Evolutionary conservation across 2,797 vertebrate species (phyloP).

Genomic region (Loriculus beryllinus): DNA sequence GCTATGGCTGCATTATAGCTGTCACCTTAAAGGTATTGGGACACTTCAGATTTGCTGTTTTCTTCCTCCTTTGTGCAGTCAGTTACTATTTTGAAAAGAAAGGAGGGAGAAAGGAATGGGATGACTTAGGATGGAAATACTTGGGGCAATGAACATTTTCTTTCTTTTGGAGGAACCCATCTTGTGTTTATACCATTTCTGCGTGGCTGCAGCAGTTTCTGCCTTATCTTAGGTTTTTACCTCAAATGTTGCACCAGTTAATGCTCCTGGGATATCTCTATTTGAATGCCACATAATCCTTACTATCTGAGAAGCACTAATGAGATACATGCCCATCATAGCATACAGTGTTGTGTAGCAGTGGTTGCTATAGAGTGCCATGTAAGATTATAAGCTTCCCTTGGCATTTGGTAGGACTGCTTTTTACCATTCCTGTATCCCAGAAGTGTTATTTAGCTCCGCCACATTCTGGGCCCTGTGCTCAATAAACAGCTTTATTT

Average conservation of each 20-base stretch:
- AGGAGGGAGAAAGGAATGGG: background rate
- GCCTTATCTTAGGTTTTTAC: background rate
- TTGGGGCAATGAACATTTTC: background rate
- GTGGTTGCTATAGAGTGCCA: background rate
- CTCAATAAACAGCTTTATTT: background rate
- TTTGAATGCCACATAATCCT: background rate
- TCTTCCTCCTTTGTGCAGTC: background rate
- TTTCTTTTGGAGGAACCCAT: background rate
- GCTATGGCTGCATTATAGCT: background rate
- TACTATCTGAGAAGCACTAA: background rate
- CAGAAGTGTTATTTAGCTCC: background rate
- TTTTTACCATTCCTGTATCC: background rate
- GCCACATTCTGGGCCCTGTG: rapidly evolving
- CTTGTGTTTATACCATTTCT: background rate
- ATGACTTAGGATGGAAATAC: background rate
- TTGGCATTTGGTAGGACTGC: background rate
- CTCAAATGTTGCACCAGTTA: background rate
- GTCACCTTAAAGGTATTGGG: background rate
- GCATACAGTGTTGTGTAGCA: background rate
- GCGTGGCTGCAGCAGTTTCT: background rate
- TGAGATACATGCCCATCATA: background rate
- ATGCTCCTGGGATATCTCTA: background rate
- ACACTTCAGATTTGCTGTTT: background rate
- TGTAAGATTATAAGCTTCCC: background rate
- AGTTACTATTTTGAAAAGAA: background rate